Evolutionary conservation across 2,113 vertebrate genomes (phyloP), one percentile per base, ranked within the genome.

Genomic region (Lethenteron camtschaticum): DNA sequence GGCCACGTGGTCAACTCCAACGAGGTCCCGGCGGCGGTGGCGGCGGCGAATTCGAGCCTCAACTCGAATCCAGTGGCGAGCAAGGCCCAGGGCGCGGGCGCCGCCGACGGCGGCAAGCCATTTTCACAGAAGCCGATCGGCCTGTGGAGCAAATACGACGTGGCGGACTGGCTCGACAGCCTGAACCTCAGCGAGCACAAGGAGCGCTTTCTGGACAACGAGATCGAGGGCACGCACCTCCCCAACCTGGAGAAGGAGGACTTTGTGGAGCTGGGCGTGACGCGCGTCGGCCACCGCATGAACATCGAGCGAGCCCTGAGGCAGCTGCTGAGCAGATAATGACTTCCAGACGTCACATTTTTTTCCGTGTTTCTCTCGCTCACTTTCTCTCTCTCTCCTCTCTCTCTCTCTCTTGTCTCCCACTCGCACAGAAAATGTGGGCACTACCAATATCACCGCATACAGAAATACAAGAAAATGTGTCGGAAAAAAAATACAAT

Each of bases 141-240:
- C 73, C 89, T 90, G 78, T 91, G 89, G 89, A 90, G 82, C 83
- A 94, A 94, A 81, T 89, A 86, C 9, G 90, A 95, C 8, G 90
- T 94, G 68, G 90, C 89, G 1, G 90, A 95, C 70, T 95, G 90
- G 90, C 80, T 95, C 2, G 85, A 84, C 18, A 89, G 87, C 78
- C 80, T 94, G 76, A 87, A 89, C 77, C 76, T 95, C 78, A 82
- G 83, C 0, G 90, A 95, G 75, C 90, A 95, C 77, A 80, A 86
- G 8, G 90, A 87, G 55, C 83, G 83, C 14, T 95, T 94, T 82
- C 81, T 95, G 73, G 88, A 95, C 82, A 90, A 95, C n/a, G 90
- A 95, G 79, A 95, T 95, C 2, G 89, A 95, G 9, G 90, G 90
- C 57, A 85, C 83, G 11, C 90, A 95, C 75, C 81, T 95, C 71